These are phyloP conservation scores for Phenacoccus solenopsis DNA, from an alignment of 1,140 invertebrate genomes.

Conservation along the genomic window DNA sequence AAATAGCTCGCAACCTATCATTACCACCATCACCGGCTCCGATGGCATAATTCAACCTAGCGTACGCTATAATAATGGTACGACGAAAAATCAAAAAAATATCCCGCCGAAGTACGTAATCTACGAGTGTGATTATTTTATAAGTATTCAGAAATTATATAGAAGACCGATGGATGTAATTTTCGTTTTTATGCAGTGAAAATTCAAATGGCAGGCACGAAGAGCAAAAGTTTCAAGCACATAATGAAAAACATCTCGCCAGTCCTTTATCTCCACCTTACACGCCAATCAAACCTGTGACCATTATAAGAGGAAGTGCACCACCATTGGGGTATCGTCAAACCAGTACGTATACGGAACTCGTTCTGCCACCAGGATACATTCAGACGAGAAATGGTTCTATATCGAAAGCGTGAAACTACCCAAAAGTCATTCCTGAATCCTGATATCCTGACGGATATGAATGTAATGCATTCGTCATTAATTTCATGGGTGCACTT, in stretches of 20 bases:
- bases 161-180: not conserved
- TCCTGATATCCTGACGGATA: too few species aligned
- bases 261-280: conserved; percentile 27
- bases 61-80: conserved; percentile 23
- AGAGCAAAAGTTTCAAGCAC: not conserved
- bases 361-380: conserved; percentile 28
- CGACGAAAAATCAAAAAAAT: conserved; percentile 16
- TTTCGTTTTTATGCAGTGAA: not conserved
- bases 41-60: conserved; percentile 28
- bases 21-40: conserved; percentile 25
- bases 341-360: conserved; percentile 28
- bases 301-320: conserved; percentile 26
- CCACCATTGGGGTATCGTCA: conserved; percentile 28
- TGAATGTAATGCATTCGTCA: too few species aligned
- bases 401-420: not conserved
- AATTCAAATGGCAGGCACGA: not conserved
- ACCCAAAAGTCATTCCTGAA: too few species aligned
- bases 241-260: conserved; percentile 25
- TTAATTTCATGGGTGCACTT: too few species aligned
- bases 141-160: too few species aligned
- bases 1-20: conserved; percentile 14
- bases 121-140: not conserved
- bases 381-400: conserved; percentile 22
- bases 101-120: conserved; percentile 11
- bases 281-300: conserved; percentile 28